phyloP scores from a whole-genome alignment of 1,140 invertebrate species.

The Hyles euphorbiae region DNA sequence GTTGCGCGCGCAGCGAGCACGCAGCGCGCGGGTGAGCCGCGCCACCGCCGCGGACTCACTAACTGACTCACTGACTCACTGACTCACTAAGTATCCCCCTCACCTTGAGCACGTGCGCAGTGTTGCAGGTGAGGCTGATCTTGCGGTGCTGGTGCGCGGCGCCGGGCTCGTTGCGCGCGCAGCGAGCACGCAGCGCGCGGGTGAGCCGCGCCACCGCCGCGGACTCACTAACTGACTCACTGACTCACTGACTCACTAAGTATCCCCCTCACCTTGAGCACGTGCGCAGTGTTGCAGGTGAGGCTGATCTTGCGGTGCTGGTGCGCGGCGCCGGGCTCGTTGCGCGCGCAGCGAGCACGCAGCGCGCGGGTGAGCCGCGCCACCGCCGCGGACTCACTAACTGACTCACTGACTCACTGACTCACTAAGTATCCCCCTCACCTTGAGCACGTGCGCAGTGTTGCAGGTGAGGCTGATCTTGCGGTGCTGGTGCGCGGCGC shows the following conservation, averaged over 20 bases:
- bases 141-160: conserved; percentile 36
- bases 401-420: too few species aligned
- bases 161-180: conserved; percentile 45
- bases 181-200: conserved; percentile 50
- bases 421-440: conserved; percentile 9
- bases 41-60: conserved; percentile 28
- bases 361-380: conserved; percentile 60
- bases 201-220: conserved; percentile 45
- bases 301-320: conserved; percentile 59
- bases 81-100: conserved; percentile 2
- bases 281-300: conserved; percentile 73
- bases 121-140: conserved; percentile 76
- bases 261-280: conserved; percentile 24
- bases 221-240: too few species aligned
- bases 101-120: conserved; percentile 38
- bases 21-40: conserved; percentile 60
- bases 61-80: too few species aligned
- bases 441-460: conserved; percentile 44
- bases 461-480: conserved; percentile 76
- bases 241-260: not conserved
- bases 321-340: conserved; percentile 39
- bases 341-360: conserved; percentile 40
- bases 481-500: conserved; percentile 30
- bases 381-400: conserved; percentile 28
- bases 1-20: conserved; percentile 45